Percentiles rank a stretch among this genome's conserved stretches.
phyloP scores from a whole-genome alignment of 2,888 invertebrate species.

The Cheiracanthium punctorium region DNA sequence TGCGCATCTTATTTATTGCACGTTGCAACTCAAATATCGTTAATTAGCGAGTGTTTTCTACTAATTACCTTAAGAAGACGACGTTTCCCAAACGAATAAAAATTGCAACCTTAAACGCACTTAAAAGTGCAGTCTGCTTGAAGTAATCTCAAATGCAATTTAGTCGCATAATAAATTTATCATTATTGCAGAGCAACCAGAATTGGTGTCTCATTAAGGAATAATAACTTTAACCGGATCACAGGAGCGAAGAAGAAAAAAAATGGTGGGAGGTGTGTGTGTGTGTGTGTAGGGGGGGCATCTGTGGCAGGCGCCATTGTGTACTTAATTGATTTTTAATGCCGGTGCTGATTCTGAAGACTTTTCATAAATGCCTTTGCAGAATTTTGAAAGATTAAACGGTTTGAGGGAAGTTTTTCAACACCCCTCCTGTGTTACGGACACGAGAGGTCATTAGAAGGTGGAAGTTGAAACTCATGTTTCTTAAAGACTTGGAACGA shows the following conservation, averaged over 20 bases:
- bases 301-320: background rate
- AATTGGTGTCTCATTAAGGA: conserved; percentile 53
- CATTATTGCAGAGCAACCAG: conserved; percentile 48
- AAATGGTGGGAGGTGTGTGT: no score
- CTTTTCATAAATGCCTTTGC: background rate
- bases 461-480: no score
- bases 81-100: background rate
- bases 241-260: background rate
- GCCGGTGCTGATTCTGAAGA: background rate
- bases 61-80: background rate
- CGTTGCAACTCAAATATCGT: background rate
- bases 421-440: no score
- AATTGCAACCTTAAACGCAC: background rate
- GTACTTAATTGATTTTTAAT: conserved; percentile 11
- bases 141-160: background rate
- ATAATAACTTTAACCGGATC: conserved; percentile 22
- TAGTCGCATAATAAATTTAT: conserved; percentile 50
- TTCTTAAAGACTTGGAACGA: no score
- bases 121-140: background rate
- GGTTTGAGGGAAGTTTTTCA: no score
- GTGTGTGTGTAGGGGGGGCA: no score
- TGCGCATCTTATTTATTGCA: background rate
- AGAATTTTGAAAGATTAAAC: conserved; percentile 3
- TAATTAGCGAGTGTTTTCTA: background rate
- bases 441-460: no score